A percentile compares a stretch with the other conserved stretches of the same genome.
These are phyloP conservation scores for Itoplectis maculator DNA, from an alignment of 2,888 invertebrate genomes.

Conservation along the genomic window DNA sequence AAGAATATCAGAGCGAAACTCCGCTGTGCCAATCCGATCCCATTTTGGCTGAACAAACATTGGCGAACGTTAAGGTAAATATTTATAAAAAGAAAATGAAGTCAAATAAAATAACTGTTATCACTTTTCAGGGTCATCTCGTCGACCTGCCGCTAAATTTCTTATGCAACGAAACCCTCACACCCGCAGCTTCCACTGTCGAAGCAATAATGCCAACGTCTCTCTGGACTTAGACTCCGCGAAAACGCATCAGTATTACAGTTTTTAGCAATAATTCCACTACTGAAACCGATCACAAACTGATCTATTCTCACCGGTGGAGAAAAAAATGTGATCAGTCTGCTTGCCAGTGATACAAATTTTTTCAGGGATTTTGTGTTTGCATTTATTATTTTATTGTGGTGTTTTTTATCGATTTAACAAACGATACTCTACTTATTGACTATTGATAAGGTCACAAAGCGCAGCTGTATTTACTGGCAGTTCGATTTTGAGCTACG, in stretches of 20 bases:
- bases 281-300: not conserved
- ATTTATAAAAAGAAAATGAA: not conserved
- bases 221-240: constrained; percentile 91
- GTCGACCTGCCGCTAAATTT: constrained; percentile 96
- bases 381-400: not conserved
- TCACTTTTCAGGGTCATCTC: constrained; percentile 91
- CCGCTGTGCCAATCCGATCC: constrained; percentile 91
- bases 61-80: constrained; percentile 90
- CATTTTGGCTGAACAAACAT: constrained; percentile 89
- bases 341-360: constrained; percentile 3
- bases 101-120: constrained; percentile 18
- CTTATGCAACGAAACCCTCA: constrained; percentile 93
- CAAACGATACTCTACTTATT: not conserved
- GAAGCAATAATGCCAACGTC: constrained; percentile 97
- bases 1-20: constrained; percentile 90
- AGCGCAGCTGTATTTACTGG: constrained; percentile 4
- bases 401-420: not conserved
- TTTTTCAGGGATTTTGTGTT: constrained; percentile 17
- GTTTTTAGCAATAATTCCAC: constrained; percentile 24
- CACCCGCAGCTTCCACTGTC: constrained; percentile 93
- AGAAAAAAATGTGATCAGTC: too few relatives aligned
- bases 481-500: not conserved
- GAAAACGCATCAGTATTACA: constrained; percentile 50
- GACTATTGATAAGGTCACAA: not conserved
- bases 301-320: not conserved